Conservation (phyloP, 1,140 invertebrate genomes). For the Papilio polytes region DNA sequence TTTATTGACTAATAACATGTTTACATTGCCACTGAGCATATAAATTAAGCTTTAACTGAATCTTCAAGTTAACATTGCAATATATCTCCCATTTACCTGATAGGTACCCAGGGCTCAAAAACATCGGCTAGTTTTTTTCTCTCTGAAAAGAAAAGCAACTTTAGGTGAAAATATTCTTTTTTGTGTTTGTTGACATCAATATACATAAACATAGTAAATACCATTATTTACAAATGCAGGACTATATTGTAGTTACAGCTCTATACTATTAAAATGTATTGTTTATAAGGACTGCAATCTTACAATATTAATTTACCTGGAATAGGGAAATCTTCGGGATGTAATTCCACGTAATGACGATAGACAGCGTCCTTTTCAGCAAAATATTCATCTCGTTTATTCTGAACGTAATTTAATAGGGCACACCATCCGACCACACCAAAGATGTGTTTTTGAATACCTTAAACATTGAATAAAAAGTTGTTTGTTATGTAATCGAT, state of each 20-base stretch:
- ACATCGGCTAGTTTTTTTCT: slow-evolving; percentile 86
- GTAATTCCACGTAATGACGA: slow-evolving; percentile 87
- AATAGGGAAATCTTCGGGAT: slow-evolving; percentile 88
- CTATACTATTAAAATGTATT: neutral
- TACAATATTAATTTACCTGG: slow-evolving; percentile 79
- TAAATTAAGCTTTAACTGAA: slow-evolving; percentile 4
- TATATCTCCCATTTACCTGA: slow-evolving; percentile 82
- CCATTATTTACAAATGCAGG: no score
- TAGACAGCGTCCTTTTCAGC: slow-evolving; percentile 87
- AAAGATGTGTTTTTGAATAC: slow-evolving; percentile 84
- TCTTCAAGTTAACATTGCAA: neutral
- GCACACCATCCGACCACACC: slow-evolving; percentile 59
- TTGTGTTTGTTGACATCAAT: neutral
- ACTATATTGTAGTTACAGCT: no score
- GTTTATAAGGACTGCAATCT: neutral
- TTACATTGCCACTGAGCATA: slow-evolving; percentile 1
- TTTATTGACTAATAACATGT: slow-evolving; percentile 37
- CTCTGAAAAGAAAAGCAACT: slow-evolving; percentile 77
- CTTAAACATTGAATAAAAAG: slow-evolving; percentile 72
- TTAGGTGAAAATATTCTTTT: slow-evolving; percentile 10
- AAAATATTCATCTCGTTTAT: slow-evolving; percentile 76
- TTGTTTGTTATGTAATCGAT: slow-evolving; percentile 3
- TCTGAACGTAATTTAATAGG: slow-evolving; percentile 66
- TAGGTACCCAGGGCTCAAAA: slow-evolving; percentile 86
- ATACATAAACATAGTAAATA: neutral